Percentiles rank a stretch among this genome's conserved stretches.
Evolutionary conservation across 2,888 invertebrate species (phyloP).

Genomic region (Willowsia nigromaculata): DNA sequence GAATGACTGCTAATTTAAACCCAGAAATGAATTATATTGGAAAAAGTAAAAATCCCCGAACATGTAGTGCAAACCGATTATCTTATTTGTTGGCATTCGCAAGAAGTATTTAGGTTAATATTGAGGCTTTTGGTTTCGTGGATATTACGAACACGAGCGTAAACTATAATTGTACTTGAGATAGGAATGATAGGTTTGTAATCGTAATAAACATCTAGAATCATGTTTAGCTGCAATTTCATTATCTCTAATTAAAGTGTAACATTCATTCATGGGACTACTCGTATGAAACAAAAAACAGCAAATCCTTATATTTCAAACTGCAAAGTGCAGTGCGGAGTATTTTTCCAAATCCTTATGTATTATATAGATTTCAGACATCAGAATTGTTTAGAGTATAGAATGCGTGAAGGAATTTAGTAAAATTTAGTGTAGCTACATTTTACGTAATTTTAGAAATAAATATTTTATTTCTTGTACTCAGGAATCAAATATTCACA

Average conservation of each 20-base stretch:
- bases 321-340: no score
- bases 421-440: no score
- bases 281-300: neutral
- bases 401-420: no score
- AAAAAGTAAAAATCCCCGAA: neutral
- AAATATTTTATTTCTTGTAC: no score
- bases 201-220: neutral
- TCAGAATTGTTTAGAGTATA: no score
- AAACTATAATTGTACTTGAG: no score
- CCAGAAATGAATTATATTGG: neutral
- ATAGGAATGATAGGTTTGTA: neutral
- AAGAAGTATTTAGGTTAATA: neutral
- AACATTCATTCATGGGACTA: slow-evolving; percentile 13
- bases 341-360: no score
- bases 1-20: neutral
- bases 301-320: no score
- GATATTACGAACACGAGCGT: neutral
- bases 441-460: no score
- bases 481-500: no score
- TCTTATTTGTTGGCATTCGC: slow-evolving; percentile 9
- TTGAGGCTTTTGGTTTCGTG: neutral
- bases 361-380: no score
- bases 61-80: neutral
- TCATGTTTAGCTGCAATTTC: neutral
- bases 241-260: neutral